Evolutionary conservation across 2,888 invertebrate species (phyloP).

Genomic region (Phlogophora meticulosa): DNA sequence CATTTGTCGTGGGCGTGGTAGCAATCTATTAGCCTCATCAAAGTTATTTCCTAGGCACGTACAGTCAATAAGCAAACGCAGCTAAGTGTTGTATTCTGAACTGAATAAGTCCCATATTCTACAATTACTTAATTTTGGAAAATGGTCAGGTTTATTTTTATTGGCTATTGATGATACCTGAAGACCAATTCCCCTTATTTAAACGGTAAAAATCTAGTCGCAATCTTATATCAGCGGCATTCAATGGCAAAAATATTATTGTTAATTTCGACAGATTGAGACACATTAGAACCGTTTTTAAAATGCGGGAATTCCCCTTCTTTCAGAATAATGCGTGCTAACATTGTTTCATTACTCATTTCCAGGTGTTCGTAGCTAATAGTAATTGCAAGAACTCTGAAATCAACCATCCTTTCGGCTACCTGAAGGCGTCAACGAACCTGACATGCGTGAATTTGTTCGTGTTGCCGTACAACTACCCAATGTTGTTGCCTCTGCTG

Average conservation of each 20-base stretch:
- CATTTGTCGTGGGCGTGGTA: background rate
- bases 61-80: background rate
- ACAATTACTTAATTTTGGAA: no score
- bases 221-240: no score
- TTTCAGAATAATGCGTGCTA: background rate
- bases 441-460: slow-evolving; percentile 98
- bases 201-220: no score
- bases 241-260: no score
- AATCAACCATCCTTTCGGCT: slow-evolving; percentile 98
- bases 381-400: slow-evolving; percentile 96
- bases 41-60: background rate
- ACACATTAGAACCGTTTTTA: no score
- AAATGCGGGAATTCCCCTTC: no score
- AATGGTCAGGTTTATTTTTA: no score
- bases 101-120: no score
- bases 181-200: no score
- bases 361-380: slow-evolving; percentile 96
- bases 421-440: slow-evolving; percentile 98
- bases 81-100: background rate
- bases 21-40: background rate
- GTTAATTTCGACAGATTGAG: no score
- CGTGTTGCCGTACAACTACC: slow-evolving; percentile 99
- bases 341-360: slow-evolving; percentile 44
- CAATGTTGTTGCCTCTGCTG: slow-evolving; percentile 96
- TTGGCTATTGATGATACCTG: no score